Percentiles rank a stretch among this genome's conserved stretches.
Evolutionary conservation across 1,140 invertebrate species (phyloP).

Genomic region (Paraescarpia echinospica): DNA sequence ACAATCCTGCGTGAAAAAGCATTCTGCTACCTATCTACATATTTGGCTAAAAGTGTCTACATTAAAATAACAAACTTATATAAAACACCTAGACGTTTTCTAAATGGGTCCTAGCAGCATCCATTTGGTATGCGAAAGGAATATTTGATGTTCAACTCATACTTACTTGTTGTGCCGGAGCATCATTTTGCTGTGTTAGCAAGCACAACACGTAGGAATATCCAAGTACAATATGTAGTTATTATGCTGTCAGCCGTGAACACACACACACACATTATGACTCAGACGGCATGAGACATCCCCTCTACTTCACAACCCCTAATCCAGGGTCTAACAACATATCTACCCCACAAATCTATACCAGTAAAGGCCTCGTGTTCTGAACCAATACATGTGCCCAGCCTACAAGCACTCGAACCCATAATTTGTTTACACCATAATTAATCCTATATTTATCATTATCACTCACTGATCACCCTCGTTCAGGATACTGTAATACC

Average conservation of each 20-base stretch:
- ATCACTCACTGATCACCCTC: background rate
- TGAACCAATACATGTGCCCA: background rate
- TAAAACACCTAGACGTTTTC: background rate
- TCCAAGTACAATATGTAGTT: background rate
- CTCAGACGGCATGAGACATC: background rate
- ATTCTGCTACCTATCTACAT: background rate
- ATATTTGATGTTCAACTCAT: background rate
- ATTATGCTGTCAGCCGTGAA: background rate
- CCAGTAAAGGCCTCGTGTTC: background rate
- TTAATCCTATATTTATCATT: background rate
- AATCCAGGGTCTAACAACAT: background rate
- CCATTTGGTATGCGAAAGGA: too few relatives aligned
- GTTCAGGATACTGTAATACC: background rate
- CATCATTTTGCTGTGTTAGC: background rate
- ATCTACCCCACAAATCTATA: background rate
- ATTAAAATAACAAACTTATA: background rate
- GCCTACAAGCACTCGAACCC: background rate
- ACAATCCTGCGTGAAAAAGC: background rate
- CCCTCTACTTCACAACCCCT: background rate
- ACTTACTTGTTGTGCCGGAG: background rate
- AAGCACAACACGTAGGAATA: background rate
- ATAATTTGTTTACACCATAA: background rate
- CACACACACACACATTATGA: background rate
- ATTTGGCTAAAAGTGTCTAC: background rate
- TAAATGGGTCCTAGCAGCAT: background rate